Percentiles rank a stretch among this genome's conserved stretches.
phyloP scores from a whole-genome alignment of 2,113 vertebrate species.

The Falco punctatus region DNA sequence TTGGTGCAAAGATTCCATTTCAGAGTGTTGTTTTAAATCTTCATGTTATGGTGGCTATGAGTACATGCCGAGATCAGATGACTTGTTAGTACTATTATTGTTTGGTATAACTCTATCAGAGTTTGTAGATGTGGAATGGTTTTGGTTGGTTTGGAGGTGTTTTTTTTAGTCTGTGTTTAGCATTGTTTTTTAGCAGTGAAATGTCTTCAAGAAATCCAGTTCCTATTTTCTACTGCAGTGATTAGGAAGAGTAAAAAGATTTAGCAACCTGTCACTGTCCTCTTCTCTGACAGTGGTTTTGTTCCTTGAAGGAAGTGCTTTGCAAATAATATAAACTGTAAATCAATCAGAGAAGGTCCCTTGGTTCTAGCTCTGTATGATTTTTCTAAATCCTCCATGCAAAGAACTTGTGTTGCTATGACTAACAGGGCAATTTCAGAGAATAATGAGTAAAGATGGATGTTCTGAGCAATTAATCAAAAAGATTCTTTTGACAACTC shows the following conservation, averaged over 20 bases:
- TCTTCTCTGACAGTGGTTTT: neutral
- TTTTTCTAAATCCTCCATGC: neutral
- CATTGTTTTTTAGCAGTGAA: neutral
- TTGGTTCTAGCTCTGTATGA: neutral
- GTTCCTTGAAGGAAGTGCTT: neutral
- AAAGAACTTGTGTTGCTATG: neutral
- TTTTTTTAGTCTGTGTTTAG: neutral
- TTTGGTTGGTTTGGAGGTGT: neutral
- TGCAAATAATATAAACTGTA: neutral
- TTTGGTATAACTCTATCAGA: neutral
- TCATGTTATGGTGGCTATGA: neutral
- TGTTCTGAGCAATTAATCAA: neutral
- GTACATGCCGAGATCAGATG: neutral
- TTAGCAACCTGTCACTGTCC: neutral
- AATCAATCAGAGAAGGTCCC: neutral
- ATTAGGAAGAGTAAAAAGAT: neutral
- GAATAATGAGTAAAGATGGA: conserved; percentile 13
- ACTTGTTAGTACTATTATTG: neutral
- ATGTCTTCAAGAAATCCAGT: neutral
- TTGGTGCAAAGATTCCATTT: neutral
- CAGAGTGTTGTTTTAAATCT: neutral
- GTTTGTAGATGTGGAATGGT: neutral
- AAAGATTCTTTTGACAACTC: neutral
- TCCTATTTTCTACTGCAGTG: neutral
- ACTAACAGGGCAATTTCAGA: conserved; percentile 38